Conservation (phyloP, 2,888 invertebrate species). For the Morinoia aosen region DNA sequence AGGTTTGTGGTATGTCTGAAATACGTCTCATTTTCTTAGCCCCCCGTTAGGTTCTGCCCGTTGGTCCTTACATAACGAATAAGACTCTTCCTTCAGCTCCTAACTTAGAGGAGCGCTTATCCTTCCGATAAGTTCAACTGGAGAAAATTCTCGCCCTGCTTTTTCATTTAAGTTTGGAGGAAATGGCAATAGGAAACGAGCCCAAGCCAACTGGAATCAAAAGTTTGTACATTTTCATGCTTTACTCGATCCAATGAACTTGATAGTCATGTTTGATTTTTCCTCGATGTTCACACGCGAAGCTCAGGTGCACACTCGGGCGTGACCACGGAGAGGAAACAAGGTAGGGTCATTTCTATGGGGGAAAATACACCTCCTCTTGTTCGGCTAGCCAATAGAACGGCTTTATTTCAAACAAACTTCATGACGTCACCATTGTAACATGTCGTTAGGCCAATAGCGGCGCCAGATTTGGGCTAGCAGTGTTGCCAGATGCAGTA, state of each 20-base stretch:
- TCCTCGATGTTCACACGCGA: background rate
- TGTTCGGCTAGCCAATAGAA: no score
- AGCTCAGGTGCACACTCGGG: background rate
- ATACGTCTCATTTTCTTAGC: background rate
- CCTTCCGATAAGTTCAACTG: background rate
- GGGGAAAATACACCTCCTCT: no score
- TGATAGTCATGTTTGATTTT: background rate
- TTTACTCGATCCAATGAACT: background rate
- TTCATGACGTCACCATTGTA: no score
- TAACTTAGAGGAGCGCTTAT: background rate
- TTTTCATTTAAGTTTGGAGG: background rate
- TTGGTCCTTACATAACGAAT: background rate
- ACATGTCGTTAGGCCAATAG: no score
- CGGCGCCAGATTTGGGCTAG: no score
- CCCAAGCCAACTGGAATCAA: background rate
- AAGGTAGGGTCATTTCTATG: no score
- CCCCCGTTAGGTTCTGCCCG: background rate
- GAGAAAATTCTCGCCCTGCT: background rate
- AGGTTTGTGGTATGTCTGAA: background rate
- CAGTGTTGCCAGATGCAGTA: no score
- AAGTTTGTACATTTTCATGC: background rate
- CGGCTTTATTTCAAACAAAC: no score
- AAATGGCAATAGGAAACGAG: background rate
- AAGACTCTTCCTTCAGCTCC: background rate
- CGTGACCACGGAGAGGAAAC: background rate